phyloP scores from a whole-genome alignment of 2,888 invertebrate species.

The Actias luna region DNA sequence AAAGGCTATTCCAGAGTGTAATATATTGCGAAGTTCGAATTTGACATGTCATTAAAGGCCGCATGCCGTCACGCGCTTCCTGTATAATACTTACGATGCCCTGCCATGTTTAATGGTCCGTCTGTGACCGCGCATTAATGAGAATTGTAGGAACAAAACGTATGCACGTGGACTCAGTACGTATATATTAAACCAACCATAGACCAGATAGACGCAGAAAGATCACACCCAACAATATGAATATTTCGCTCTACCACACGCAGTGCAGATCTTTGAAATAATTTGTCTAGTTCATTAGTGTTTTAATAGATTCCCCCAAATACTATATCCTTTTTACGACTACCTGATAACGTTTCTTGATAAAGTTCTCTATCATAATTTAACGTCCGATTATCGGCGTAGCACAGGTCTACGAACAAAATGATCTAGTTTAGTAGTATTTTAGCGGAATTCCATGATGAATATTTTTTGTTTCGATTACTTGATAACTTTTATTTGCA shows the following conservation, averaged over 20 bases:
- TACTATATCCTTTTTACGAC: too few species aligned
- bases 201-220: background rate
- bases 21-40: conserved; percentile 29
- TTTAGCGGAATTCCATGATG: too few species aligned
- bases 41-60: conserved; percentile 32
- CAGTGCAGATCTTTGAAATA: background rate
- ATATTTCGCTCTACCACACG: background rate
- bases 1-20: conserved; percentile 29
- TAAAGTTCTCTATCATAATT: too few species aligned
- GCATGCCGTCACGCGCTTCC: conserved; percentile 41
- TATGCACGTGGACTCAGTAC: background rate
- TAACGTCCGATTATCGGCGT: too few species aligned
- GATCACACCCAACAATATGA: background rate
- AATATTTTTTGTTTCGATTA: too few species aligned
- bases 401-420: too few species aligned
- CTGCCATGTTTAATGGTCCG: conserved; percentile 49
- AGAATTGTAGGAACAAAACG: conserved; percentile 24
- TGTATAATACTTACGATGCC: conserved; percentile 24
- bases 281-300: background rate
- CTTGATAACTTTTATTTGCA: too few species aligned
- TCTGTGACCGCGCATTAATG: conserved; percentile 70
- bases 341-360: too few species aligned
- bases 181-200: background rate
- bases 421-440: too few species aligned
- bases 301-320: background rate